Evolutionary conservation across 2,888 invertebrate genomes (phyloP).

Genomic region (Theretra japonica): DNA sequence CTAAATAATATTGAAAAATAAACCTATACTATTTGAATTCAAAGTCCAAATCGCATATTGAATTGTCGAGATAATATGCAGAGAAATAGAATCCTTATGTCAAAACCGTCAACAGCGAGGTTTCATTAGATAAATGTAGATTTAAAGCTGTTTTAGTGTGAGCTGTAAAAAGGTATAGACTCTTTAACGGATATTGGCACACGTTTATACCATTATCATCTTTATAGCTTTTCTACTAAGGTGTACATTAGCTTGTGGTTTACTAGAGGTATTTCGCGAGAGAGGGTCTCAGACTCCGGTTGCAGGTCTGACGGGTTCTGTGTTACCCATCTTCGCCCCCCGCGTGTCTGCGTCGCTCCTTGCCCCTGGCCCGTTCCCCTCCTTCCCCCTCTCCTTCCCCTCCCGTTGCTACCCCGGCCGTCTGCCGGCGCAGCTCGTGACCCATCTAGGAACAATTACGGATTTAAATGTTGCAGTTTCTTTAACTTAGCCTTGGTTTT

Average conservation of each 20-base stretch:
- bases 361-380: slow-evolving; percentile 38
- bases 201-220: slow-evolving; percentile 37
- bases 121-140: slow-evolving; percentile 68
- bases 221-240: slow-evolving; percentile 35
- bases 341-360: slow-evolving; percentile 38
- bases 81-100: slow-evolving; percentile 69
- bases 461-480: slow-evolving; percentile 50
- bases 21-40: slow-evolving; percentile 27
- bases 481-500: slow-evolving; percentile 21
- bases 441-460: slow-evolving; percentile 57
- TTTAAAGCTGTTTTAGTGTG: slow-evolving; percentile 62
- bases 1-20: slow-evolving; percentile 34
- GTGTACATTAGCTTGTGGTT: slow-evolving; percentile 44
- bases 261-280: slow-evolving; percentile 72
- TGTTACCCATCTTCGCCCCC: slow-evolving; percentile 70
- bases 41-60: slow-evolving; percentile 37
- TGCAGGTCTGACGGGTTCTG: slow-evolving; percentile 82
- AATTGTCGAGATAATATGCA: slow-evolving; percentile 45
- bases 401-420: slow-evolving; percentile 37
- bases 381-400: slow-evolving; percentile 39
- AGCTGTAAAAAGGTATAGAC: slow-evolving; percentile 68
- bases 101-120: slow-evolving; percentile 62
- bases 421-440: slow-evolving; percentile 59
- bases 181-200: slow-evolving; percentile 41
- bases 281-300: slow-evolving; percentile 62